phyloP scores from a whole-genome alignment of 2,888 invertebrate species.

The Panorpa germanica region DNA sequence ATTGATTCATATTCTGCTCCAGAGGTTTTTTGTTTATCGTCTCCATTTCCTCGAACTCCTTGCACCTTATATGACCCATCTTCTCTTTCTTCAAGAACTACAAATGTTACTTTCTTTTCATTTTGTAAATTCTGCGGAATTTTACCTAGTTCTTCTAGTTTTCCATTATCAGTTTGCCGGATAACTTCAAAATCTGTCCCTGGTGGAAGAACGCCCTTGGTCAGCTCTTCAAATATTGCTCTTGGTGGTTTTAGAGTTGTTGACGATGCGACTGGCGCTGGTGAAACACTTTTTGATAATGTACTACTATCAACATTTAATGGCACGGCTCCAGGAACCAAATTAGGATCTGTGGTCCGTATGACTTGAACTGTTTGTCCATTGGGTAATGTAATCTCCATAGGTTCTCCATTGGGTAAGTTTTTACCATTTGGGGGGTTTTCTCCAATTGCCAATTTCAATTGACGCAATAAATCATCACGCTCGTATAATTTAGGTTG shows the following conservation, averaged over 20 bases:
- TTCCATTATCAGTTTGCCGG: conserved; percentile 55
- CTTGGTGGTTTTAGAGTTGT: conserved; percentile 42
- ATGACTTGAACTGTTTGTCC: conserved; percentile 60
- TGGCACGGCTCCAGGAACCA: conserved; percentile 36
- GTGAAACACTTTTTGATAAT: conserved; percentile 24
- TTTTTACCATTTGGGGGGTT: conserved; percentile 40
- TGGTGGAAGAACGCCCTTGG: conserved; percentile 59
- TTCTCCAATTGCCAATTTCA: conserved; percentile 53
- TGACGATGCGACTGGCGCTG: conserved; percentile 24
- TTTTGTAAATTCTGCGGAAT: conserved; percentile 38
- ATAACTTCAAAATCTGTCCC: conserved; percentile 65
- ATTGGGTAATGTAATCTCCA: conserved; percentile 52
- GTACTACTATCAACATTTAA: conserved; percentile 29
- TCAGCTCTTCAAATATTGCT: conserved; percentile 53
- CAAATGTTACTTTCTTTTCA: conserved; percentile 70
- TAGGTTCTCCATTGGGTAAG: conserved; percentile 48
- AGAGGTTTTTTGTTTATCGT: conserved; percentile 44
- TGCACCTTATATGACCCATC: conserved; percentile 75
- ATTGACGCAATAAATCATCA: conserved; percentile 53
- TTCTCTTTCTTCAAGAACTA: conserved; percentile 67
- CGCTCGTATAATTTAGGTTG: conserved; percentile 35
- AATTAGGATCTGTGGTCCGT: conserved; percentile 47
- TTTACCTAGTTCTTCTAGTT: conserved; percentile 51
- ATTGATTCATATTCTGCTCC: conserved; percentile 62
- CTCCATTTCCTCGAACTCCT: conserved; percentile 59